Evolutionary conservation across 1,140 invertebrate genomes (phyloP).

Genomic region (Brachionus rubens): DNA sequence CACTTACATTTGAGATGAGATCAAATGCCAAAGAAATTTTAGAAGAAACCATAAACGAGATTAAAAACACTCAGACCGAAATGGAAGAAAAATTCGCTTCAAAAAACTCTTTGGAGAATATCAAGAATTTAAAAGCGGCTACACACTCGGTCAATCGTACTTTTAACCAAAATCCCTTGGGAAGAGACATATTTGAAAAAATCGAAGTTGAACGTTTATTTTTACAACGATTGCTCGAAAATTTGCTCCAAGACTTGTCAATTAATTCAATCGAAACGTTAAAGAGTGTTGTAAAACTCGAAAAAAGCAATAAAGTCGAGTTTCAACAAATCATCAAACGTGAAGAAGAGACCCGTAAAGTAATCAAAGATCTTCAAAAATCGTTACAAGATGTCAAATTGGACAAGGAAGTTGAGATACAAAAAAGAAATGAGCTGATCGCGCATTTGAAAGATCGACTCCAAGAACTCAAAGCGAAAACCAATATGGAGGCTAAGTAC

Average conservation of each 20-base stretch:
- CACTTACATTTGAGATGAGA: not conserved
- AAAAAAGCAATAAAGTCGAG: constrained; percentile 29
- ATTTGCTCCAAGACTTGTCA: not conserved
- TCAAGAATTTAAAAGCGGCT: constrained; percentile 35
- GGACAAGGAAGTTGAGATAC: constrained; percentile 27
- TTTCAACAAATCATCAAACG: constrained; percentile 39
- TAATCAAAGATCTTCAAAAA: constrained; percentile 14
- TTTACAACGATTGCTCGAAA: not conserved
- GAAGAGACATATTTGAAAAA: constrained; percentile 31
- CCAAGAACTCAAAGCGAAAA: constrained; percentile 41
- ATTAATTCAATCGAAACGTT: not conserved
- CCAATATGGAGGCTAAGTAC: constrained; percentile 36
- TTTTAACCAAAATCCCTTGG: constrained; percentile 32
- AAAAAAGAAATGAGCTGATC: constrained; percentile 18
- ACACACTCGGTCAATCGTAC: constrained; percentile 3
- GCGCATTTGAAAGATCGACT: constrained; percentile 42
- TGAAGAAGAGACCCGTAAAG: constrained; percentile 21
- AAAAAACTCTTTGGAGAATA: not conserved
- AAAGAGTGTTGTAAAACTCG: not conserved
- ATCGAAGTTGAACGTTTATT: constrained; percentile 41
- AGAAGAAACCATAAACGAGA: constrained; percentile 19
- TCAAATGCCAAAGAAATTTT: constrained; percentile 28
- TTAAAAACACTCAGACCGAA: not conserved
- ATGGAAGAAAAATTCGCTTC: constrained; percentile 14
- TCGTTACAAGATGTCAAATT: not conserved